Evolutionary conservation across 2,113 vertebrate species (phyloP), one percentile per base, ranked within the genome.

Genomic region (Lota lota): DNA sequence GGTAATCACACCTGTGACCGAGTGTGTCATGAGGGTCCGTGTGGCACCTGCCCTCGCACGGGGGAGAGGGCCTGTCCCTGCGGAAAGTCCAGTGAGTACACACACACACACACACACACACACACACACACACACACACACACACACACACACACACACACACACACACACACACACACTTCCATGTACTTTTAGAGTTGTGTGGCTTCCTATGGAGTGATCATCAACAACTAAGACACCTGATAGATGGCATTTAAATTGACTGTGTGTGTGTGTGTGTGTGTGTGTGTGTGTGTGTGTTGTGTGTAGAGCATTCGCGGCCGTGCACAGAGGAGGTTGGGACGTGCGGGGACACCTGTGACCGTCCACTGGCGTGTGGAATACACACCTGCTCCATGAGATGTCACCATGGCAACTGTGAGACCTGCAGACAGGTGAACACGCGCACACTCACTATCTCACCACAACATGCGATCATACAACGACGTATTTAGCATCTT

Each of bases 381-480:
- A 91, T 97, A 68, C 97, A 99, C 88, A 94, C 89, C 79, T 99
- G 97, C 84, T 96, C 96, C 1, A 95, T 95, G 88, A 95, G 97
- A 64, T 99, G 97, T 87, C 97, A 99, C 85, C 86, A 95, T 73
- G 97, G 95, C 70, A 88, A 90, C 77, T 99, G 97, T 78, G 97
- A 99, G 81, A 98, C 92, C 68, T 99, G 97, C 85, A 91, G 96
- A 83, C 95, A 99, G 93, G 97, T 99, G 21, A 63, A 12, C 47
- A 54, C 19, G 22, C 63, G 15, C 18, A 21, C 19, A 22, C 18
- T 40, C n/a, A 16, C 19, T 40, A 20, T n/a, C 68, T 19, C 64
- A 21, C 40, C 12, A 10, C 8, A 14, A 47, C 40, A 47, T 14
- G 8, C 10, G 40, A 47, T 47, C 40, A 47, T 14, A 2, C 10